These are phyloP conservation scores for Entomobrya proxima DNA, from an alignment of 2,888 invertebrate genomes.

Conservation along the genomic window DNA sequence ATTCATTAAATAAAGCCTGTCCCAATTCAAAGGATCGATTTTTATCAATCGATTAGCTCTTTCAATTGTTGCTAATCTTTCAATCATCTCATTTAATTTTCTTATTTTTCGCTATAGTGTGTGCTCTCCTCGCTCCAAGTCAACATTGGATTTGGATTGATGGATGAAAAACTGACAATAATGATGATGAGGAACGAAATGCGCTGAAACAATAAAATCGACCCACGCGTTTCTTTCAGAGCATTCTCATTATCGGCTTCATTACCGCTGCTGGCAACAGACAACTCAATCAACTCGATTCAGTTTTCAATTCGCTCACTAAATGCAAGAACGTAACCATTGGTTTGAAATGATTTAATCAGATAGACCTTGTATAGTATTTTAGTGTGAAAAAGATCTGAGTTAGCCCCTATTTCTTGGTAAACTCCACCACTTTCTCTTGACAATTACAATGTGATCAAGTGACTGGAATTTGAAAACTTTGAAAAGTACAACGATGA, in stretches of 20 bases:
- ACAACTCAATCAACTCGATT: conserved; percentile 17
- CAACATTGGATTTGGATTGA: not conserved
- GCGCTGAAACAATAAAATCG: conserved; percentile 3
- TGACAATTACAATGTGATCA: too few relatives aligned
- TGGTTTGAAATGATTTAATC: too few relatives aligned
- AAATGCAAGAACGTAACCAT: not conserved
- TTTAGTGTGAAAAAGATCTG: too few relatives aligned
- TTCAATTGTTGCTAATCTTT: not conserved
- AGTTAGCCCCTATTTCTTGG: too few relatives aligned
- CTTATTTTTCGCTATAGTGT: not conserved
- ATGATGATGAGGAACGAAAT: conserved; percentile 7
- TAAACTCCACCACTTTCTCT: too few relatives aligned
- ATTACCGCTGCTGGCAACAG: conserved; percentile 45
- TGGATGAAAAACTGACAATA: not conserved
- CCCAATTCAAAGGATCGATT: not conserved
- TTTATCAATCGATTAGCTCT: not conserved
- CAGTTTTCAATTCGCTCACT: too few relatives aligned
- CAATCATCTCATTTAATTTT: not conserved
- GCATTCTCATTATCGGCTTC: conserved; percentile 11
- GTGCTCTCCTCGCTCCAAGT: not conserved
- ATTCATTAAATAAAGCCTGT: not conserved
- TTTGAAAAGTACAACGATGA: too few relatives aligned
- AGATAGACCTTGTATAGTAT: too few relatives aligned
- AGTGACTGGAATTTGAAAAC: too few relatives aligned
- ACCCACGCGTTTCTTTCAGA: conserved; percentile 18